Conservation (phyloP, 1,140 invertebrate species). For the Melipona quadrifasciata region DNA sequence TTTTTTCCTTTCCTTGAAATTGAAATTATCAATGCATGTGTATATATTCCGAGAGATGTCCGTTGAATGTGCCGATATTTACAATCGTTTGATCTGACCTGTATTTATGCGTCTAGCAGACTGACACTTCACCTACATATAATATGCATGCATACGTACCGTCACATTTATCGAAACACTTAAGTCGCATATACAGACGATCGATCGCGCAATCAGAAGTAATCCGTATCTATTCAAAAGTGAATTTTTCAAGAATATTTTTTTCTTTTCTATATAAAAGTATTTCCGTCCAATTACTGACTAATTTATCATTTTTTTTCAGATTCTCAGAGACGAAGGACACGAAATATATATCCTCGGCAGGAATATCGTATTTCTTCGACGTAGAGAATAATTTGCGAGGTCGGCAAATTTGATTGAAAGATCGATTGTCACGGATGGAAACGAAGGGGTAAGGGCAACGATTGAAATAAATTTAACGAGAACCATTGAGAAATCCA, state of each 20-base stretch:
- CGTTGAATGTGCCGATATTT: background rate
- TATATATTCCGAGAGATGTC: background rate
- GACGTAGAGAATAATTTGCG: too few species aligned
- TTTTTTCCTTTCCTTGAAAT: background rate
- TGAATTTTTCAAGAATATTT: background rate
- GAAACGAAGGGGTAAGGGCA: background rate
- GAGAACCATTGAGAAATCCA: background rate
- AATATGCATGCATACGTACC: background rate
- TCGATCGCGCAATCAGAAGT: background rate
- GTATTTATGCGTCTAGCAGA: background rate
- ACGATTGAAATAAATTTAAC: background rate
- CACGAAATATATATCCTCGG: background rate
- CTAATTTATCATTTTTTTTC: too few species aligned
- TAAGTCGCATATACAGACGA: background rate
- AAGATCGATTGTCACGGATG: background rate
- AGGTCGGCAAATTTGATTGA: background rate
- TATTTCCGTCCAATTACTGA: too few species aligned
- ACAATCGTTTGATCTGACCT: background rate
- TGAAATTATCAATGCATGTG: background rate
- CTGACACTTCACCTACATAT: background rate
- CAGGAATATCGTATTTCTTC: too few species aligned
- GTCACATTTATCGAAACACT: too few species aligned
- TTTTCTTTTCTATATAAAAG: background rate
- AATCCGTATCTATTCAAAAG: background rate
- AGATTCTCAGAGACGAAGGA: too few species aligned